Percentiles rank a stretch among this genome's conserved stretches.
phyloP scores from a whole-genome alignment of 2,113 vertebrate species.

The Synchiropus splendidus region DNA sequence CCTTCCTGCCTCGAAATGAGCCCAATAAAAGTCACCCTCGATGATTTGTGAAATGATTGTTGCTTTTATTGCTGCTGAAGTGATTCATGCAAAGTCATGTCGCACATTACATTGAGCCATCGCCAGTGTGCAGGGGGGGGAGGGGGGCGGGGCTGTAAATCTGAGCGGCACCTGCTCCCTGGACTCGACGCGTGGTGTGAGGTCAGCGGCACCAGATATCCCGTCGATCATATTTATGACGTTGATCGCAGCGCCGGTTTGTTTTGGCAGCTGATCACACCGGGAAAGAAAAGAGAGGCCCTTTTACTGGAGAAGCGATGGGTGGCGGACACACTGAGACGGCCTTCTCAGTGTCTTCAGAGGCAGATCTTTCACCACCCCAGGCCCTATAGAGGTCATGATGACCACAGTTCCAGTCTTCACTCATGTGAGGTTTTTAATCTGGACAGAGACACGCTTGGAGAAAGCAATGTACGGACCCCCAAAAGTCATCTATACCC shows the following conservation, averaged over 20 bases:
- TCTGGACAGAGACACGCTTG: too few species aligned
- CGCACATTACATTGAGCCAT: conserved; percentile 9
- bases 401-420: too few species aligned
- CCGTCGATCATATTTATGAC: conserved; percentile 67
- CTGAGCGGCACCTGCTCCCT: conserved; percentile 62
- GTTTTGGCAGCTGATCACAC: conserved; percentile 65
- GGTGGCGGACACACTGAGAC: neutral
- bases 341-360: neutral
- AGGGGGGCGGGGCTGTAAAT: conserved; percentile 43
- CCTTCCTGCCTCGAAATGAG: conserved; percentile 15
- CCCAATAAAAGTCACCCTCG: conserved; percentile 31
- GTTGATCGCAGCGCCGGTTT: conserved; percentile 57
- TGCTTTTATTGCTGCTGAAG: conserved; percentile 31
- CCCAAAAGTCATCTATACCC: too few species aligned
- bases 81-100: conserved; percentile 36
- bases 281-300: conserved; percentile 19
- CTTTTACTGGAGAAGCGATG: conserved; percentile 29
- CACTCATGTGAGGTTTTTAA: too few species aligned
- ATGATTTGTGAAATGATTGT: conserved; percentile 34
- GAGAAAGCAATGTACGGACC: too few species aligned
- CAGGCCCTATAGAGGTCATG: too few species aligned
- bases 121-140: conserved; percentile 22
- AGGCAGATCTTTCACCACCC: too few species aligned
- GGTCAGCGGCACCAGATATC: conserved; percentile 58
- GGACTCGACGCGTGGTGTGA: conserved; percentile 51